Percentiles rank a stretch among this genome's conserved stretches.
These are phyloP conservation scores for Heliconius sara DNA, from an alignment of 2,888 invertebrate genomes.

Conservation along the genomic window DNA sequence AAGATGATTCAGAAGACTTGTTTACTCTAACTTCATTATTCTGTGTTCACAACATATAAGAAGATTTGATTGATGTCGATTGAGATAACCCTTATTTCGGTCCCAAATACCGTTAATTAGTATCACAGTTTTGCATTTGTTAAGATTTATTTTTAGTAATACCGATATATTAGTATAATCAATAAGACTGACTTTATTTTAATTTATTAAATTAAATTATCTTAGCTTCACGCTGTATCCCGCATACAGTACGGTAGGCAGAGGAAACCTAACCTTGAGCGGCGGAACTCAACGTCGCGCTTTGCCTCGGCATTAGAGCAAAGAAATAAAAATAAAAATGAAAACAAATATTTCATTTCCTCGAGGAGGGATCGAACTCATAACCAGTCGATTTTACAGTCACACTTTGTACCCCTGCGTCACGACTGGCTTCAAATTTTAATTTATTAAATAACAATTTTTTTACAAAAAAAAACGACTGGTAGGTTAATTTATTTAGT, in stretches of 20 bases:
- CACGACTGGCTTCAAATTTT: background rate
- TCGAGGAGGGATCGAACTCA: too few relatives aligned
- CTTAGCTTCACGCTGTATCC: too few relatives aligned
- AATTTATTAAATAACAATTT: background rate
- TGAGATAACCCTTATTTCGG: conserved; percentile 29
- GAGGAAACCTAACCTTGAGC: too few relatives aligned
- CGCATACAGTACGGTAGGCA: too few relatives aligned
- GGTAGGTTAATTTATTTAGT: background rate
- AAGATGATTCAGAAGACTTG: conserved; percentile 64
- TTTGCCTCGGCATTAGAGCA: too few relatives aligned
- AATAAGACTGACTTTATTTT: background rate
- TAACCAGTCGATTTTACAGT: too few relatives aligned
- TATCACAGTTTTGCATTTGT: conserved; percentile 8
- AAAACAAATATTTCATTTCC: too few relatives aligned
- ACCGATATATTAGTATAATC: conserved; percentile 11
- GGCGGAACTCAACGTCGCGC: too few relatives aligned
- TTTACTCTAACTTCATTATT: conserved; percentile 58
- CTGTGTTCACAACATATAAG: conserved; percentile 38
- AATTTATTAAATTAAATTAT: background rate
- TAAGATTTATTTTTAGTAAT: background rate
- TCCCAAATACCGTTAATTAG: conserved; percentile 22
- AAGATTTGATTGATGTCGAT: conserved; percentile 37
- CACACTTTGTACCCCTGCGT: too few relatives aligned
- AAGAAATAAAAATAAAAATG: too few relatives aligned
- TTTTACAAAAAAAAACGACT: background rate